These are phyloP conservation scores for Raja brachyura DNA, from an alignment of 2,113 vertebrate species.

Conservation along the genomic window DNA sequence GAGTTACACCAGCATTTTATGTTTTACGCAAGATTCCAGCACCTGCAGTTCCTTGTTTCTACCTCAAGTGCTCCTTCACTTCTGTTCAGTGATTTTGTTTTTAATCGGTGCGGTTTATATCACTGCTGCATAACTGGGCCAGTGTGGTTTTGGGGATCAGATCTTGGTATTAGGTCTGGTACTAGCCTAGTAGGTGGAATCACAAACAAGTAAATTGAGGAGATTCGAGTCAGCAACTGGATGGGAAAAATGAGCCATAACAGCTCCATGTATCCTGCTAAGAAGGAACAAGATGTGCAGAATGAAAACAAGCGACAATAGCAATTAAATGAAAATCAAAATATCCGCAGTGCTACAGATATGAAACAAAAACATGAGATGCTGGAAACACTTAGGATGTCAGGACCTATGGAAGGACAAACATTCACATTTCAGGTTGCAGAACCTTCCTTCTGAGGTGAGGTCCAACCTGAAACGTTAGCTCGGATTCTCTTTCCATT, in stretches of 20 bases:
- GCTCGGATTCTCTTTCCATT: too few species aligned
- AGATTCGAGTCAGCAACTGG: neutral
- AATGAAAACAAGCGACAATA: neutral
- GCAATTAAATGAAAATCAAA: neutral
- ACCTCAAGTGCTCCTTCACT: neutral
- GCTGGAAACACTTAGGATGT: too few species aligned
- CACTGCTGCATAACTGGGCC: neutral
- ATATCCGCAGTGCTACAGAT: too few species aligned
- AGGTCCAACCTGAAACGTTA: too few species aligned
- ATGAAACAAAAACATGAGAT: too few species aligned
- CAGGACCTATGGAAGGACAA: too few species aligned
- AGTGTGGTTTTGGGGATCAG: neutral
- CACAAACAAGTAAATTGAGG: neutral
- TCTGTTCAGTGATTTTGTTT: neutral
- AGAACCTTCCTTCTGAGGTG: too few species aligned
- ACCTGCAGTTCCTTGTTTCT: too few species aligned
- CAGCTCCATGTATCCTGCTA: neutral
- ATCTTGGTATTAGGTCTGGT: neutral
- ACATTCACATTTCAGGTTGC: too few species aligned
- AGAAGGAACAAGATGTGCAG: neutral
- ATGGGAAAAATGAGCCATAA: neutral
- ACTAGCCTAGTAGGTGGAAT: too few species aligned
- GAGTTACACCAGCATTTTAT: too few species aligned
- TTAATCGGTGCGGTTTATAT: neutral
- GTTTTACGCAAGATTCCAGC: too few species aligned